Base-by-base conservation (phyloP, 35 echinoderm and acorn worm genomes). In the Apostichopus parvimensis region DNA sequence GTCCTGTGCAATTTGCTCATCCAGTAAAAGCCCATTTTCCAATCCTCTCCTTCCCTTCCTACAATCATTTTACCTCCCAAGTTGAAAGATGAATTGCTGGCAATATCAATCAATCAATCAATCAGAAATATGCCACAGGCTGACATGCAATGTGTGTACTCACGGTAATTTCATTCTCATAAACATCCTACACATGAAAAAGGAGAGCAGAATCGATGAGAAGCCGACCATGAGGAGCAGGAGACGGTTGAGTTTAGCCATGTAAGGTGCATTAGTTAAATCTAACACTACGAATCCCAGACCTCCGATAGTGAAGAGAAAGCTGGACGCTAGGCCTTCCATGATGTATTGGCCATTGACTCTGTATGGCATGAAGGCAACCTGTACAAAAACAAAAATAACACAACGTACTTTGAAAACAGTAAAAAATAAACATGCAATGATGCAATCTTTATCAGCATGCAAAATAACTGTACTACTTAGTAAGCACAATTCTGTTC, bases 111-210 rank as follows among this genome's bases (percentile, higher is more conserved):
- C 68, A 20, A n/a, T 28, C 26, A 28, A 45, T 45, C 34, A 45
- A 45, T 45, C 3, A 45, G 34, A 45, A 45, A 45, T 45, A 45
- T 45, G 34, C 34, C 34, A 45, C 34, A 45, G 58, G 7, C 12
- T 61, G 12, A 61, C 58, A 61, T 11, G 12, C 7, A 75, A 75
- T 22, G 7, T 22, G 7, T 72, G 34, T 53, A 99, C 97, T 99
- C 90, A 99, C 97, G 97, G 97, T 45, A 99, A 90, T 89, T 99
- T 99, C 97, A 99, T 99, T 70, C 97, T 93, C 97, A 99, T 99
- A 80, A 99, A 99, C 28, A 99, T 95, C 84, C 97, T 92, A 58
- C 93, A 94, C 97, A 99, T 99, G 61, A 99, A 99, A 85, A 99
- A 99, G 5, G 97, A 96, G 57, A 96, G 84, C 7, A 99, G 62